Evolutionary conservation across 2,888 invertebrate genomes (phyloP).

Genomic region (Scelioninae gen. 1): DNA sequence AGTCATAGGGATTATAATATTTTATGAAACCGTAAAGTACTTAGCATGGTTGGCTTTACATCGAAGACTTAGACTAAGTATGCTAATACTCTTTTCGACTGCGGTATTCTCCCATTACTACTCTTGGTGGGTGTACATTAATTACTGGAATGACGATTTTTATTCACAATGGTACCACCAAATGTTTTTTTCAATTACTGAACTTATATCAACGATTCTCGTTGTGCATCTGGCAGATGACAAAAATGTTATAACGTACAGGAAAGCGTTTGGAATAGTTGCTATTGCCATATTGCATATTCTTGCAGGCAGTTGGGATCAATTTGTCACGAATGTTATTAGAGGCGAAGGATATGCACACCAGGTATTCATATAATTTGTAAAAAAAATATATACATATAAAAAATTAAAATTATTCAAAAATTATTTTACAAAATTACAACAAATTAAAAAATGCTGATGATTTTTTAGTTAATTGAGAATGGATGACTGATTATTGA

Average conservation of each 20-base stretch:
- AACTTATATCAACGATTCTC: too few relatives aligned
- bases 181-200: too few relatives aligned
- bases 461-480: too few relatives aligned
- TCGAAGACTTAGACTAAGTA: constrained; percentile 86
- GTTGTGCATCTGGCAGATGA: too few relatives aligned
- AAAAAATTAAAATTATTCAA: too few relatives aligned
- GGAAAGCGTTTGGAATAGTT: constrained; percentile 86
- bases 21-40: constrained; percentile 87
- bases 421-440: too few relatives aligned
- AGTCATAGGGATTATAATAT: constrained; percentile 86
- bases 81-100: constrained; percentile 88
- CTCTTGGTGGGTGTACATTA: constrained; percentile 88
- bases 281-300: constrained; percentile 87
- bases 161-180: too few relatives aligned
- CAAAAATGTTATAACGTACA: too few relatives aligned
- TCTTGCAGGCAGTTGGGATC: constrained; percentile 87
- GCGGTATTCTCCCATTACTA: constrained; percentile 89
- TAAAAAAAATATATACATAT: too few relatives aligned
- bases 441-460: too few relatives aligned
- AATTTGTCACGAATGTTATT: constrained; percentile 88
- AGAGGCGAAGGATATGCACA: constrained; percentile 88
- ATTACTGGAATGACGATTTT: too few relatives aligned
- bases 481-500: too few relatives aligned
- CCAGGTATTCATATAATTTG: constrained; percentile 86
- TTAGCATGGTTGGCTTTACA: constrained; percentile 85